Percentiles rank a stretch among this genome's conserved stretches.
These are phyloP conservation scores for Leptoclinus maculatus DNA, from an alignment of 2,797 vertebrate genomes.

Conservation along the genomic window DNA sequence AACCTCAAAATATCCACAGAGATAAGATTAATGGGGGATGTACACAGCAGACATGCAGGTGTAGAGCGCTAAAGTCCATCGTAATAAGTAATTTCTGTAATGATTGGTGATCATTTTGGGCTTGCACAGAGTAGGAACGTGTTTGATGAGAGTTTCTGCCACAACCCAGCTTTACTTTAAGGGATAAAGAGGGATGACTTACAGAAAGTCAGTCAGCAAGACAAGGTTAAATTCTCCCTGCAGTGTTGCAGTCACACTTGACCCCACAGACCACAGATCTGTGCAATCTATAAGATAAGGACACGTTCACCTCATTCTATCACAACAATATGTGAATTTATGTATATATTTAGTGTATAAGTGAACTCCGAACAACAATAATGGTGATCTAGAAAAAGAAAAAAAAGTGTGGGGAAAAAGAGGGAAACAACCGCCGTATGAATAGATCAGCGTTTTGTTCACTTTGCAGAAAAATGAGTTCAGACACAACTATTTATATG, in stretches of 20 bases:
- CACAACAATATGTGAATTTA: background rate
- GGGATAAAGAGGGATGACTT: conserved; percentile 21
- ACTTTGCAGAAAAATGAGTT: background rate
- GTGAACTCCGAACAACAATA: background rate
- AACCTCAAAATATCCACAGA: conserved; percentile 48
- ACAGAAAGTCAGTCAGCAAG: conserved; percentile 7
- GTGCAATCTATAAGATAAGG: background rate
- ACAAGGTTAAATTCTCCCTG: background rate
- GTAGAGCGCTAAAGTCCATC: conserved; percentile 1
- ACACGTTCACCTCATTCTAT: background rate
- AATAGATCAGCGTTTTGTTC: background rate
- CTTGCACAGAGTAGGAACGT: background rate
- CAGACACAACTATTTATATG: background rate
- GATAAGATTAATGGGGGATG: conserved; percentile 48
- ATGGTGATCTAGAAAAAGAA: background rate
- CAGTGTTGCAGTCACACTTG: conserved; percentile 10
- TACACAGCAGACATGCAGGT: conserved; percentile 16
- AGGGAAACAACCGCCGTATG: background rate
- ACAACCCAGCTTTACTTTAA: conserved; percentile 6
- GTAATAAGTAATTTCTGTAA: conserved; percentile 12
- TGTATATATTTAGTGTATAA: background rate
- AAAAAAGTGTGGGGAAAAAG: background rate
- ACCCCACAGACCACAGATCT: background rate
- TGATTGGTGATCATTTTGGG: background rate
- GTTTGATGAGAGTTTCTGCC: background rate